These are phyloP conservation scores for Chloroclysta siterata DNA, from an alignment of 2,888 invertebrate genomes.

Conservation along the genomic window DNA sequence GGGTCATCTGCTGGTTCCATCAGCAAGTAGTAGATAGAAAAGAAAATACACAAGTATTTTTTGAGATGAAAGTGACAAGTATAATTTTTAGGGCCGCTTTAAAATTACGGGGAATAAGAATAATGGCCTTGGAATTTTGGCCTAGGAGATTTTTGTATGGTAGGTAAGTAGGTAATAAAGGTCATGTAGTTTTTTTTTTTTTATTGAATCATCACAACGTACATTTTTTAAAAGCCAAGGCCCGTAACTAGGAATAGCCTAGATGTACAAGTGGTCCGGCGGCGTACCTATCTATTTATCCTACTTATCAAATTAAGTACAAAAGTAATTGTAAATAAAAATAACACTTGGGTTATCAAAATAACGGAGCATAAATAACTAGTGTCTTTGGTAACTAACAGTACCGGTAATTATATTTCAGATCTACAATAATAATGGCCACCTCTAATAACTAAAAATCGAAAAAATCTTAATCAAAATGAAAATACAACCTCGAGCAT, in stretches of 20 bases:
- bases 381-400: constrained; percentile 27
- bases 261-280: too few relatives aligned
- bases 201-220: constrained; percentile 12
- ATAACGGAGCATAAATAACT: constrained; percentile 6
- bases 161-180: too few relatives aligned
- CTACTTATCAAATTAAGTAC: constrained; percentile 13
- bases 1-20: too few relatives aligned
- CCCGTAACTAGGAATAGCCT: not conserved
- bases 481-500: not conserved
- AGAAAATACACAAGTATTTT: too few relatives aligned
- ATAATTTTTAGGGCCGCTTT: too few relatives aligned
- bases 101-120: too few relatives aligned
- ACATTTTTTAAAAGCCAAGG: not conserved
- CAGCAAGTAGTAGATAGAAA: too few relatives aligned
- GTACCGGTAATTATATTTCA: constrained; percentile 11
- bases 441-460: constrained; percentile 10
- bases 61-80: too few relatives aligned
- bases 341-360: constrained; percentile 13
- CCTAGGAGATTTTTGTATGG: too few relatives aligned
- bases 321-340: constrained; percentile 7
- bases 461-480: not conserved
- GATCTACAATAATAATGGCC: constrained; percentile 26
- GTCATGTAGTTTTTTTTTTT: too few relatives aligned
- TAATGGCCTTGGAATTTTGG: too few relatives aligned
- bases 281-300: constrained; percentile 1